Evolutionary conservation across 2,888 invertebrate genomes (phyloP), one percentile per base, ranked within the genome.

Genomic region (Chloromyia formosa): DNA sequence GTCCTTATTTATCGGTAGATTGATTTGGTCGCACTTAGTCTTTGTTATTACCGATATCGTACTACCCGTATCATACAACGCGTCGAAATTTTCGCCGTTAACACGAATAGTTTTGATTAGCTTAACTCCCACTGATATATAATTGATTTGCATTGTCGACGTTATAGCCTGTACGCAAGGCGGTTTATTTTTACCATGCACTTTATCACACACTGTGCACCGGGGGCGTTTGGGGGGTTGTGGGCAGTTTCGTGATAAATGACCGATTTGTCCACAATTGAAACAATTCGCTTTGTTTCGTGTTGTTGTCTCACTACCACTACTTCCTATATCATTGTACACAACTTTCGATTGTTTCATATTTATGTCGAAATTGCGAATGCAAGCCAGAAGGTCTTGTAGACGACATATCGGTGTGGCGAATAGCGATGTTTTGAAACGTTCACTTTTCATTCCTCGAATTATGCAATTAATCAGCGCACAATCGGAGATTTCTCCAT

Each of bases 161-260:
- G n/a, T n/a, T 18, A 18, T 53, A 53, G 53, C 14, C 53, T 10
- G 56, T n/a, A 56, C 56, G 16, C 56, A 56, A 18, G 56, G 56
- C 3, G 18, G 10, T 56, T 18, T 56, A 56, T 56, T 18, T 56
- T 9, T 56, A 1, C 56, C 56, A 18, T 56, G 56, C 0, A 56
- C 56, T 56, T 56, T 56, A 3, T 56, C 4, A 56, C 56, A 56
- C 18, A 18, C 18, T 18, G 18, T 18, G 16, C 56, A 56, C 18
- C 56, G n/a, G 4, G 56, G 56, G 4, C 56, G 56, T 56, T 56
- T 56, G 10, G 56, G 56, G n/a, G 56, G 56, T 56, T 56, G 56
- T 22, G 56, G 18, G 18, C 56, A 56, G 18, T 56, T 56, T 56
- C 56, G 56, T 3, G 56, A 56, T 2, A 56, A 5, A 56, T 56